Percentiles rank a stretch among this genome's conserved stretches.
Evolutionary conservation across 2,888 invertebrate species (phyloP).

Genomic region (Entomobrya multifasciata): DNA sequence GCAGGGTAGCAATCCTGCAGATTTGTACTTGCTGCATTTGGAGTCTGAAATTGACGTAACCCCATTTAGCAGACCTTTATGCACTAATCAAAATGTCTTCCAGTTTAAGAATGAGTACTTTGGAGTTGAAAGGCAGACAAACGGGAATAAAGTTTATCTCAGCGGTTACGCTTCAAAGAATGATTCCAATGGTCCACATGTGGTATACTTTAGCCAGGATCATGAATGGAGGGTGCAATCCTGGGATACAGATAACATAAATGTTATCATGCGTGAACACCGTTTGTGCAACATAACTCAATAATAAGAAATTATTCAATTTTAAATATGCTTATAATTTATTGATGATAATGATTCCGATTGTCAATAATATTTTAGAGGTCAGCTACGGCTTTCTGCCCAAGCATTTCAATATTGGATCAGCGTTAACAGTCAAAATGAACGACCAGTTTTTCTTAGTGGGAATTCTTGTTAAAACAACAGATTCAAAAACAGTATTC

Average conservation of each 20-base stretch:
- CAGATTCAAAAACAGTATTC: conserved; percentile 16
- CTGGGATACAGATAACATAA: conserved; percentile 51
- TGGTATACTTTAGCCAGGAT: conserved; percentile 49
- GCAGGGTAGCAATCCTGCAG: not conserved
- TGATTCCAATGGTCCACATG: conserved; percentile 33
- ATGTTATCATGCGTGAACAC: conserved; percentile 6
- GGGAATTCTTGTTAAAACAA: conserved; percentile 43
- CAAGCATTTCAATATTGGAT: conserved; percentile 53
- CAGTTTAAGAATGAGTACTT: conserved; percentile 25
- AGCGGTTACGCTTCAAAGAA: conserved; percentile 56
- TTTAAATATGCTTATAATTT: not conserved
- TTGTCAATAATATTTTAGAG: not conserved
- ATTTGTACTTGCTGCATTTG: conserved; percentile 54
- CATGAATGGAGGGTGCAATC: conserved; percentile 38
- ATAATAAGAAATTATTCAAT: not conserved
- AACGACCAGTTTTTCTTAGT: conserved; percentile 46
- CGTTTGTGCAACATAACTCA: conserved; percentile 5
- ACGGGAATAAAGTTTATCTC: conserved; percentile 18
- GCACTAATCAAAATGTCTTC: conserved; percentile 41
- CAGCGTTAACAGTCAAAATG: conserved; percentile 50
- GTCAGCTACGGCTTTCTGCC: conserved; percentile 54
- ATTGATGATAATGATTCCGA: not conserved
- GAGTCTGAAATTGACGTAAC: conserved; percentile 41
- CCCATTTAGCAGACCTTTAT: conserved; percentile 51
- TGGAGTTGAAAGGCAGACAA: not conserved